A percentile compares a stretch with the other conserved stretches of the same genome.
These are phyloP conservation scores for Oedothorax gibbosus DNA, from an alignment of 1,140 invertebrate genomes.

Conservation along the genomic window DNA sequence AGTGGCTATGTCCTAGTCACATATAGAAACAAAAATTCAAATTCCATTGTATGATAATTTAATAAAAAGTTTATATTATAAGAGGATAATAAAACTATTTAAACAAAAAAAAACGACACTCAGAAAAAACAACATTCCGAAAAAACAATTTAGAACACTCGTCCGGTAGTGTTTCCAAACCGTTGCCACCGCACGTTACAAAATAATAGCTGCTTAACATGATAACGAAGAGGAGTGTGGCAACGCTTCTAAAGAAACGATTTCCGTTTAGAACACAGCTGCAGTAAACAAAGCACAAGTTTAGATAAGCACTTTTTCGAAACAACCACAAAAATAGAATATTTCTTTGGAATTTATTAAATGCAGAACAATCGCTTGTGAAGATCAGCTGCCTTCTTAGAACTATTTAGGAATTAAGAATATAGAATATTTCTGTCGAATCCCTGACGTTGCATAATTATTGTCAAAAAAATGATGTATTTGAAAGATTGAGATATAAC, in stretches of 20 bases:
- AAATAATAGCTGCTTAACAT: slow-evolving; percentile 35
- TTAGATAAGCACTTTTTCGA: no score
- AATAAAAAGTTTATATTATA: neutral
- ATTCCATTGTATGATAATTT: neutral
- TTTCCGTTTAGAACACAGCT: neutral
- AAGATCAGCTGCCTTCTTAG: no score
- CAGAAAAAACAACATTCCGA: neutral
- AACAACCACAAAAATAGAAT: no score
- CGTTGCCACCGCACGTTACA: slow-evolving; percentile 28
- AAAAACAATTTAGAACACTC: slow-evolving; percentile 12
- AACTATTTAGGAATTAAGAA: no score
- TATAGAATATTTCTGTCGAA: neutral
- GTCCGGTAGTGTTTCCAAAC: slow-evolving; percentile 5
- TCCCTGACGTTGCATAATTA: neutral
- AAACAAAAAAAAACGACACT: neutral
- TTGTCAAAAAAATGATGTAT: slow-evolving; percentile 11
- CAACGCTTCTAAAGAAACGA: slow-evolving; percentile 1
- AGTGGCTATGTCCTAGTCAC: no score
- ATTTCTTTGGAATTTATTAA: no score
- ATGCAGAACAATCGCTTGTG: no score
- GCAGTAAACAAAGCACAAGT: neutral
- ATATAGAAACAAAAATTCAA: neutral
- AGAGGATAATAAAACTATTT: neutral
- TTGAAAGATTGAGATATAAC: neutral
- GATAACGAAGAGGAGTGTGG: slow-evolving; percentile 15